Conservation (phyloP, 1,140 invertebrate species). For the Andrena cerasifolii region DNA sequence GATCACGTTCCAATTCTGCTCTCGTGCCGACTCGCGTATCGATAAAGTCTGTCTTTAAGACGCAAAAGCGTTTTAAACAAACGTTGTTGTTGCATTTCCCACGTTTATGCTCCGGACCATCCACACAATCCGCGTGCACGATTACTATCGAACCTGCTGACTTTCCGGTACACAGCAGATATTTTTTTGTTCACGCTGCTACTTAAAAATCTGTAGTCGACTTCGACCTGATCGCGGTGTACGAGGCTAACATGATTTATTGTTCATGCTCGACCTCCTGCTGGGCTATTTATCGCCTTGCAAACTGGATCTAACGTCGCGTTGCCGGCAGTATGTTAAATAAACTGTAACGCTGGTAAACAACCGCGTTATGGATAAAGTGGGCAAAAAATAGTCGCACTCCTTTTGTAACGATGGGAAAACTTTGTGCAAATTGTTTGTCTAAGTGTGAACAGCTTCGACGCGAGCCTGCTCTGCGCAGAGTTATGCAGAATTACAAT, state of each 20-base stretch:
- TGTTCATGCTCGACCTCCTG: background rate
- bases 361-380: too few relatives aligned
- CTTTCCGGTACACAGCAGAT: slow-evolving; percentile 23
- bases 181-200: slow-evolving; percentile 7
- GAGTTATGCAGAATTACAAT: too few relatives aligned
- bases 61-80: slow-evolving; percentile 34
- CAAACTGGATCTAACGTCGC: too few relatives aligned
- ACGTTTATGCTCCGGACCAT: slow-evolving; percentile 32
- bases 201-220: slow-evolving; percentile 16
- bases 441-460: too few relatives aligned
- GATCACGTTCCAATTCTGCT: background rate
- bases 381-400: too few relatives aligned
- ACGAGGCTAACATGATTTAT: background rate
- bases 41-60: slow-evolving; percentile 12
- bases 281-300: too few relatives aligned
- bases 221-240: background rate
- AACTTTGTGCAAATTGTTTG: too few relatives aligned
- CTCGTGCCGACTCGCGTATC: background rate
- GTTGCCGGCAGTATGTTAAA: too few relatives aligned
- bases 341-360: too few relatives aligned
- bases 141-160: slow-evolving; percentile 49
- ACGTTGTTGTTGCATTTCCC: slow-evolving; percentile 38
- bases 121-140: slow-evolving; percentile 10
- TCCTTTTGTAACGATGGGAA: background rate
- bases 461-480: too few relatives aligned